A percentile compares a stretch with the other conserved stretches of the same genome.
These are phyloP conservation scores for Campylomormyrus numenius DNA, from an alignment of 2,113 vertebrate genomes.

Conservation along the genomic window DNA sequence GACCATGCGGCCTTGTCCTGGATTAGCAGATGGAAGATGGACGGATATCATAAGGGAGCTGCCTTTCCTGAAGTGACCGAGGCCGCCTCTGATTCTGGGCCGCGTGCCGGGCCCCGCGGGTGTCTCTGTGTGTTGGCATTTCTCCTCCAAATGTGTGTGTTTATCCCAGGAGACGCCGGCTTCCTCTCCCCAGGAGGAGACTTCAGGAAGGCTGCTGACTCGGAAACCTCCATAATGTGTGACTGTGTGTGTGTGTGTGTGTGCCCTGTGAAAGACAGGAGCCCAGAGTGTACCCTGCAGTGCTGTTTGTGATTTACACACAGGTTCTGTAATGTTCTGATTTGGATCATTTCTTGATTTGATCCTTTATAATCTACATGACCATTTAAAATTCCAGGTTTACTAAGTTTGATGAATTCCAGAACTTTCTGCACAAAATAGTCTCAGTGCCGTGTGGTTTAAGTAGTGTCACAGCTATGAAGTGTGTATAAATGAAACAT, in stretches of 20 bases:
- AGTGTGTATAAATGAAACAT: neutral
- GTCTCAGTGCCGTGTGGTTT: neutral
- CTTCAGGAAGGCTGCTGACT: neutral
- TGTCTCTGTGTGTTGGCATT: neutral
- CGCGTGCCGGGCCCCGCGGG: neutral
- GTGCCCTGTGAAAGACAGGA: neutral
- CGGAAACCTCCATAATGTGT: neutral
- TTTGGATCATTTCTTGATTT: neutral
- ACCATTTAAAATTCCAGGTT: neutral
- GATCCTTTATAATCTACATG: neutral
- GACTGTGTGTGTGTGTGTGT: neutral
- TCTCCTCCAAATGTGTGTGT: neutral
- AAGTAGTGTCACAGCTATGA: neutral
- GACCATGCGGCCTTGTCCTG: neutral
- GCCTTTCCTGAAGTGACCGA: neutral
- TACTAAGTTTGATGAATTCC: neutral
- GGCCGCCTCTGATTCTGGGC: neutral
- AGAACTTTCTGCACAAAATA: neutral
- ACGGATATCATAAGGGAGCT: neutral
- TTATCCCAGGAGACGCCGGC: neutral
- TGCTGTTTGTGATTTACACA: neutral
- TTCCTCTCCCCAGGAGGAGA: neutral
- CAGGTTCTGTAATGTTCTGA: neutral
- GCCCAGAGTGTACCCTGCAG: neutral
- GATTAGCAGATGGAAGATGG: constrained; percentile 2